These are phyloP conservation scores for Malurus alboscapulatus DNA, from an alignment of 2,113 vertebrate species.

Conservation along the genomic window DNA sequence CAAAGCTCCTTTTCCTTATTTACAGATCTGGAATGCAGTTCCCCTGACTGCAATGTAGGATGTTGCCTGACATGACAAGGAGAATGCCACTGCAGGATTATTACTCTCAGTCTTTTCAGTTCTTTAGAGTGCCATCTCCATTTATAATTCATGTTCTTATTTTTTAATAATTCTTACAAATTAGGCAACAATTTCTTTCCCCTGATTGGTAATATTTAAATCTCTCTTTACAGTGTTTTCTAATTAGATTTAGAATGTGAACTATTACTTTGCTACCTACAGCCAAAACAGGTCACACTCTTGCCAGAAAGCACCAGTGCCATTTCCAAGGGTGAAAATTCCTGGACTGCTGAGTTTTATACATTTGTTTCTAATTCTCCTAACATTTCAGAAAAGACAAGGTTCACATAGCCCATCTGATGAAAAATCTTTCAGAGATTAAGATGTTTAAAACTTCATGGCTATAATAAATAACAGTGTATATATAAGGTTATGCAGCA, in stretches of 20 bases:
- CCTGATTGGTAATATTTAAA: background rate
- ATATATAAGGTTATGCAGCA: background rate
- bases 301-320: background rate
- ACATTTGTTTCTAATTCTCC: constrained; percentile 45
- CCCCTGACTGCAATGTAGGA: background rate
- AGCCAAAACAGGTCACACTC: background rate
- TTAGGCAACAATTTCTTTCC: background rate
- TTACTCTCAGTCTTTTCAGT: background rate
- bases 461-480: background rate
- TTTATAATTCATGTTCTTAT: background rate
- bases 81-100: background rate
- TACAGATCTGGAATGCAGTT: background rate
- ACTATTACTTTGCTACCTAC: background rate
- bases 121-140: background rate
- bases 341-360: background rate
- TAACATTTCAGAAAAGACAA: background rate
- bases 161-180: background rate
- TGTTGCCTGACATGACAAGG: background rate
- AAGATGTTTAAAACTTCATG: background rate
- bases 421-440: constrained; percentile 23
- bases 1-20: background rate
- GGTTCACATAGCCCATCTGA: background rate
- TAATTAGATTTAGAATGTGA: background rate
- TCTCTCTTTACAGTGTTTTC: background rate
- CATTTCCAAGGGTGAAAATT: constrained; percentile 9